A percentile compares a stretch with the other conserved stretches of the same genome.
phyloP scores from a whole-genome alignment of 1,140 invertebrate genomes.

The Chironomus tepperi region DNA sequence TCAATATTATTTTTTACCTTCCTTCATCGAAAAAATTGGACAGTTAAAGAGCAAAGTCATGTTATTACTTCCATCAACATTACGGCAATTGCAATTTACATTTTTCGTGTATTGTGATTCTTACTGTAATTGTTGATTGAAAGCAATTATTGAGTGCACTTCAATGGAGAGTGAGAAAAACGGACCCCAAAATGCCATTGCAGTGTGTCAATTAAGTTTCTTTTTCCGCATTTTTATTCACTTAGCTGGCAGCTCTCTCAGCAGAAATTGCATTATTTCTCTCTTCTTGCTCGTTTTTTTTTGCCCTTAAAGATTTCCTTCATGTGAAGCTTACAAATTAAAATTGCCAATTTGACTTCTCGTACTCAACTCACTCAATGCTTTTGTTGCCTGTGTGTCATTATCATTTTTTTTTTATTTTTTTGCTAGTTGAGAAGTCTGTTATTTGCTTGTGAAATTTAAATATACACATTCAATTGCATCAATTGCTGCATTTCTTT shows the following conservation, averaged over 20 bases:
- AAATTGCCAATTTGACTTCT: slow-evolving; percentile 13
- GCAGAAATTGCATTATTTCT: no score
- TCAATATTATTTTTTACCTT: not conserved
- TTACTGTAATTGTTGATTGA: slow-evolving; percentile 8
- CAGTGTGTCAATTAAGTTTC: slow-evolving; percentile 13
- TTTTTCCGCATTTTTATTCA: slow-evolving; percentile 14
- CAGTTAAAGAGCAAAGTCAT: slow-evolving; percentile 12
- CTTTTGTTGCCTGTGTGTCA: not conserved
- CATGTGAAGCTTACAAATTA: not conserved
- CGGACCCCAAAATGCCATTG: slow-evolving; percentile 4
- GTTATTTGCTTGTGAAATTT: slow-evolving; percentile 14
- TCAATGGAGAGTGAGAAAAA: slow-evolving; percentile 4
- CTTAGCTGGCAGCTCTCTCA: not conserved
- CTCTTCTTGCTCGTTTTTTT: no score
- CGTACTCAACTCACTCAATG: not conserved
- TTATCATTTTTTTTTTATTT: slow-evolving; percentile 3
- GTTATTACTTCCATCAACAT: slow-evolving; percentile 8
- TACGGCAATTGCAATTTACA: slow-evolving; percentile 7
- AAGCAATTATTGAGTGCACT: slow-evolving; percentile 10
- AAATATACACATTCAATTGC: not conserved
- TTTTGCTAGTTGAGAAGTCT: not conserved
- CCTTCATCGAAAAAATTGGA: not conserved
- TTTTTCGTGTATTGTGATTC: not conserved
- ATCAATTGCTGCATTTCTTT: no score
- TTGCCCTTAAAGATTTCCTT: no score